Evolutionary conservation across 2,797 vertebrate genomes (phyloP), one percentile per base, ranked within the genome.

Genomic region (Ibycter americanus): DNA sequence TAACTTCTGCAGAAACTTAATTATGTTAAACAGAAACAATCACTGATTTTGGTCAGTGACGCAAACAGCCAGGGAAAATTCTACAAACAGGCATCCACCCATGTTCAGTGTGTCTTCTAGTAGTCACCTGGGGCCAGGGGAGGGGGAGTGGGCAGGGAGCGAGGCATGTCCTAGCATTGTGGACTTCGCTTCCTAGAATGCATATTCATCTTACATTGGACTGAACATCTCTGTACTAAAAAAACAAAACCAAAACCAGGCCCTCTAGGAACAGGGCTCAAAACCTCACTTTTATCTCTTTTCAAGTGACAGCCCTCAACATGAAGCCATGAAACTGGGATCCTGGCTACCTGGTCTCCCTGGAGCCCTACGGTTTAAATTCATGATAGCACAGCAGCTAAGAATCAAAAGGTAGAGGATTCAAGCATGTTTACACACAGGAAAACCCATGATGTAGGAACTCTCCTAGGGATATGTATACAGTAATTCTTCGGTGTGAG

Each of bases 141-240:
- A 20, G 3, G 4, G 4, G 9, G 10, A 2, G 4, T 9, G 5
- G 18, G 19, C 32, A 73, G 20, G 40, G 34, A 65, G 15, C 0
- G 3, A 56, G 59, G 14, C 29, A 61, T 4, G 26, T 70, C 25
- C 46, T 26, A 70, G 25, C 31, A 56, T 1, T 77, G 15, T 16
- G 38, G 32, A 46, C 32, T 78, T 63, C 3, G 17, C 49, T 67
- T 87, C 66, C 40, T 36, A 68, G 13, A 91, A 68, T 15, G 14
- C 7, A 15, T 20, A 56, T 36, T 36, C n/a, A 29, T 52, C 20
- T 79, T 54, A 1, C 2, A 54, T 10, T 71, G 54, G 46, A 71
- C 36, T 63, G 36, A 72, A 6, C 32, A 61, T 11, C 21, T 6
- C 27, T 31, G 18, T 36, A 59, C 4, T 63, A 71, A 62, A 51